Evolutionary conservation across 2,888 invertebrate species (phyloP).

Genomic region (Microdon myrmicae): DNA sequence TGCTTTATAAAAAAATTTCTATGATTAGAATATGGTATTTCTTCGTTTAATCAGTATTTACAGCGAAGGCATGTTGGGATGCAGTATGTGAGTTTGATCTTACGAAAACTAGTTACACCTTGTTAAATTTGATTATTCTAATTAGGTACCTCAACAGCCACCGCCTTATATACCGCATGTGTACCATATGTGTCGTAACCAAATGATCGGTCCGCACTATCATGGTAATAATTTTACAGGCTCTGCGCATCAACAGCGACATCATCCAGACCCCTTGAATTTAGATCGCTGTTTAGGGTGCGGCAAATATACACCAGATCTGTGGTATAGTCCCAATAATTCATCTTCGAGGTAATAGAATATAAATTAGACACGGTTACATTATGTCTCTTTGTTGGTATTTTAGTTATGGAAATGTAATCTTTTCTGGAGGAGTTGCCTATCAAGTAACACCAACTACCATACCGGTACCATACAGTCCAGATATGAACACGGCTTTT

Average conservation of each 20-base stretch:
- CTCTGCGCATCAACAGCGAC: slow-evolving; percentile 46
- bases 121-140: no score
- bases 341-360: slow-evolving; percentile 6
- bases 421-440: slow-evolving; percentile 12
- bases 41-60: slow-evolving; percentile 41
- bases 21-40: slow-evolving; percentile 34
- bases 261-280: slow-evolving; percentile 41
- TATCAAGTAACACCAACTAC: slow-evolving; percentile 38
- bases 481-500: background rate
- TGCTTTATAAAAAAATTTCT: background rate
- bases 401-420: no score
- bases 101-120: background rate
- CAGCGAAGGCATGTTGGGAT: slow-evolving; percentile 30
- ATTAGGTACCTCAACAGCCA: no score
- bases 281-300: slow-evolving; percentile 51
- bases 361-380: background rate
- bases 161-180: slow-evolving; percentile 33
- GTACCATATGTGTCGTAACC: slow-evolving; percentile 36
- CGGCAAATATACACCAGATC: slow-evolving; percentile 49
- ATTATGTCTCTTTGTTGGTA: no score
- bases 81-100: slow-evolving; percentile 35
- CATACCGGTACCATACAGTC: no score
- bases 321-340: slow-evolving; percentile 45
- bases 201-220: slow-evolving; percentile 28
- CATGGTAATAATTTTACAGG: slow-evolving; percentile 18